Percentiles rank a stretch among this genome's conserved stretches.
phyloP scores from a whole-genome alignment of 2,797 vertebrate species.

The Phalloptychus januarius region DNA sequence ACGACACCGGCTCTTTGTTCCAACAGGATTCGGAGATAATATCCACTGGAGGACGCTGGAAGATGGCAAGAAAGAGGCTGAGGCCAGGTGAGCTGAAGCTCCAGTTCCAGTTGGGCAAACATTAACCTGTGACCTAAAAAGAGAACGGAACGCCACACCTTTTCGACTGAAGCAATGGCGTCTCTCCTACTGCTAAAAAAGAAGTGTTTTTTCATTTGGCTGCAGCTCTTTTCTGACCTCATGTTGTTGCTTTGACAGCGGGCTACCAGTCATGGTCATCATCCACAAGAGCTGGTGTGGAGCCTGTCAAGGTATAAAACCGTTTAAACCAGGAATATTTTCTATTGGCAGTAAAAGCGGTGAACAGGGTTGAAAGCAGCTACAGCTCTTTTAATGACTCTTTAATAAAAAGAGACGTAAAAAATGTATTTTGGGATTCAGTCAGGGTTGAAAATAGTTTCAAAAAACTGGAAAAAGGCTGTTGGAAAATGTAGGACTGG shows the following conservation, averaged over 20 bases:
- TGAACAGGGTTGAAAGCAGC: neutral
- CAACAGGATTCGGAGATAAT: constrained; percentile 93
- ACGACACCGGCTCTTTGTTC: constrained; percentile 13
- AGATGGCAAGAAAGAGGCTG: constrained; percentile 94
- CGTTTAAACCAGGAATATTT: neutral
- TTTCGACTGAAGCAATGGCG: neutral
- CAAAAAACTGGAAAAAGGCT: too few relatives aligned
- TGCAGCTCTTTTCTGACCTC: constrained; percentile 4
- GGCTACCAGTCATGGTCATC: constrained; percentile 95
- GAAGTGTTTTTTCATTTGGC: neutral
- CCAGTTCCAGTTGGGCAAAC: constrained; percentile 80
- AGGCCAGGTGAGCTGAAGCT: constrained; percentile 85
- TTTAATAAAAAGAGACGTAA: too few relatives aligned
- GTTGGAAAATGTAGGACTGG: too few relatives aligned
- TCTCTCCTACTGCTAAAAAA: neutral
- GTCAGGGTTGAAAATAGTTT: too few relatives aligned
- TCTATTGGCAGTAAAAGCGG: neutral
- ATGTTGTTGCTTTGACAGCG: constrained; percentile 78
- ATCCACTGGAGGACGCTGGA: constrained; percentile 97
- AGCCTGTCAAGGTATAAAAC: constrained; percentile 93
- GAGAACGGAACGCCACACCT: neutral
- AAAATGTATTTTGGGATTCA: too few relatives aligned
- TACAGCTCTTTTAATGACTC: neutral
- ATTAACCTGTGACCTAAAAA: neutral
- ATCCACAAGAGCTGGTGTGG: constrained; percentile 99